Evolutionary conservation across 2,113 vertebrate species (phyloP), one percentile per base, ranked within the genome.

Genomic region (Mobula birostris): DNA sequence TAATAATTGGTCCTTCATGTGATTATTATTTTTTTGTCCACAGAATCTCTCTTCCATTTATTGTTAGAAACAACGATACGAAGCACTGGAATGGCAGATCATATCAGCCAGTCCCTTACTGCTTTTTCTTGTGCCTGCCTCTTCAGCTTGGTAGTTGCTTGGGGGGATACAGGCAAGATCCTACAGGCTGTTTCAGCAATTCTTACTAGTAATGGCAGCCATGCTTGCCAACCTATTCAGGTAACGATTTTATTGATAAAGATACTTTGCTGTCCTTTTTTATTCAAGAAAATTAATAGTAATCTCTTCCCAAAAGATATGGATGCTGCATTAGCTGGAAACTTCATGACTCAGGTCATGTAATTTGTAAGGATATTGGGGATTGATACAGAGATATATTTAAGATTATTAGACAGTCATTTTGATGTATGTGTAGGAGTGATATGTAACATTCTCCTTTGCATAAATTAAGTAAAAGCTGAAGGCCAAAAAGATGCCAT

Each of bases 151-250:
- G 99, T 99, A 74, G 99, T 99, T 94, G 97, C 99, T 12, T 99
- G 99, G 99, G 99, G 99, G 95, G 99, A 99, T 96, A 99, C 99
- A 0, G 99, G 99, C 96, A 98, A 98, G 96, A 99, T 97, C 0
- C 96, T 99, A 95, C 98, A 99, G 97, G 98, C 99, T 21, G 98
- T 99, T 94, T 99, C 99, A 77, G 98, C 99, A 95, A 99, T 99
- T 95, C 98, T 99, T 95, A 99, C 99, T 95, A 99, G 99, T 95
- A 99, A 99, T 61, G 99, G 99, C 96, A 99, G 99, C 96, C 98
- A 99, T 83, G 98, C 99, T 95, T 99, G 98, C 96, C 99, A 99
- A 96, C 98, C 98, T 77, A 99, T 99, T 96, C 98, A 99, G 98
- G 99, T 99, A 96, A 96, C 95, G 74, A 80, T 58, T 95, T 94